Evolutionary conservation across 2,113 vertebrate genomes (phyloP), one percentile per base, ranked within the genome.

Genomic region (Triplophysa tibetana): DNA sequence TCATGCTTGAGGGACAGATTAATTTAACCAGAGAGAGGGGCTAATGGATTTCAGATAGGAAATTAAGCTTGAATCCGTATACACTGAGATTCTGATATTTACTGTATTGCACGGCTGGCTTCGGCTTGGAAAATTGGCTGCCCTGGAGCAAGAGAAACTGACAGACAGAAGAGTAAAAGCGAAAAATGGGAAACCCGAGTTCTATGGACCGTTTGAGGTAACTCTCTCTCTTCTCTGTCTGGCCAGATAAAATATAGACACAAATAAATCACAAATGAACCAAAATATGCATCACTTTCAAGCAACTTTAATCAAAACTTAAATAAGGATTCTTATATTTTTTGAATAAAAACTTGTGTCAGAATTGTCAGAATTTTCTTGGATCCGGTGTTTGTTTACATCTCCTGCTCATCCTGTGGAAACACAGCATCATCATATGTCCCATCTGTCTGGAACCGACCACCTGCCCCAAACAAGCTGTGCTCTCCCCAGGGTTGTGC

Each of bases 1-100:
- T 67, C 33, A 80, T 1, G 43, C 85, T 85, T 75, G 33, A 77
- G 83, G 85, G 74, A 68, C 7, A 87, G 79, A 89, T 88, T 86
- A 76, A 89, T 90, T 84, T 85, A 82, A 86, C 83, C 73, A 77
- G 66, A 81, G 45, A 80, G 78, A 81, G 12, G 38, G 52, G 77
- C 77, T 85, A 85, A 88, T 86, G 84, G 81, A 85, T 85, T 82
- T 83, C 75, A 85, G 83, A 84, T 84, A 79, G 70, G 54, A 86
- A 88, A 85, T 88, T 73, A 74, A 83, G 81, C 82, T 85, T 77
- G 75, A 85, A 79, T 86, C 82, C 62, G 48, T 79, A 84, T 87
- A 82, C 83, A 88, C 88, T 88, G 77, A 75, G 83, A 88, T 79
- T 80, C 73, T 43, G 77, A 67, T 83, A 66, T 89, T 87, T 85